Base-by-base conservation (phyloP, 2,888 invertebrate genomes). In the Patella caerulea region DNA sequence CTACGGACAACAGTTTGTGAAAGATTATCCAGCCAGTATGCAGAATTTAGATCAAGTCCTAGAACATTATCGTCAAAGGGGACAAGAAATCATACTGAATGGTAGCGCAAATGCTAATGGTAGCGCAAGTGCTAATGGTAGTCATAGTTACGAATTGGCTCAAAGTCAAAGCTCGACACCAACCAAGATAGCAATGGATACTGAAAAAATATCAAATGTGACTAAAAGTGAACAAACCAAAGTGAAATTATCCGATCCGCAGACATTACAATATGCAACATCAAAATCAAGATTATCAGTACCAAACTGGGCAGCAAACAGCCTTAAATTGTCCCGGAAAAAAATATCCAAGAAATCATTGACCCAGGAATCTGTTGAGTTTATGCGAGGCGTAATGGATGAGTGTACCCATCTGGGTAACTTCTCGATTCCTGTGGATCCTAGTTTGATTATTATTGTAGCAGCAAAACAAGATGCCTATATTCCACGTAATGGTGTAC, bases 341-440 rank as follows among this genome's bases (percentile, higher is more conserved):
- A 14, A 2, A 45, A 71, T n/a, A 45, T 17, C 24, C 29, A 19
- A 34, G 3, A 52, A 74, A 34, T 24, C 53, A 3, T 15, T 73
- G n/a, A 69, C 56, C 17, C 70, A 65, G 85, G 96, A 97, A 92
- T 96, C 96, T 0, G 87, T 96, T 76, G 96, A 96, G 92, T 98
- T 99, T 90, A 98, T 99, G 98, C 93, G 96, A 73, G 98, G 98
- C 0, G 95, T 99, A 85, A 99, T 99, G 99, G 99, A 99, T 90
- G 98, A 99, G 92, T 99, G 98, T 91, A 99, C 99, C 0, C 98
- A 98, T 92, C 93, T 99, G 69, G 96, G 95, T 83, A 98, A 98
- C 92, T 99, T 98, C 90, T 95, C 97, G 2, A 93, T 95, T 19
- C 94, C 94, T 0, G 95, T 95, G 74, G 98, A 99, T 89, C 96